Conservation (phyloP, 2,797 vertebrate genomes). For the Enteromius mattozi region DNA sequence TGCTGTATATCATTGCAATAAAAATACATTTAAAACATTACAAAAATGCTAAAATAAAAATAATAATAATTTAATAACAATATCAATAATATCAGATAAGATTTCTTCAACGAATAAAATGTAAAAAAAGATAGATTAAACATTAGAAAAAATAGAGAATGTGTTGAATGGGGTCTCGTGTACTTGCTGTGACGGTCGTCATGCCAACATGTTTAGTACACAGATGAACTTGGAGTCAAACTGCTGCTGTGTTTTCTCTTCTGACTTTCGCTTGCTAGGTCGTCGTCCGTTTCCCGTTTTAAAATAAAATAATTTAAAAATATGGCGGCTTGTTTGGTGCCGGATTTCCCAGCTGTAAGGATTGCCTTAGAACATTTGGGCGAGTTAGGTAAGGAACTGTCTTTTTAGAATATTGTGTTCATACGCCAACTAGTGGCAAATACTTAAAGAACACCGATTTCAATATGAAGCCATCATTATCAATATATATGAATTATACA, state of each 20-base stretch:
- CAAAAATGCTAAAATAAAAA: not conserved
- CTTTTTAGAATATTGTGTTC: not conserved
- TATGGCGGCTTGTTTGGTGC: constrained; percentile 72
- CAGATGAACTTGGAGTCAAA: not conserved
- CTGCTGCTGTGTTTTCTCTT: constrained; percentile 5
- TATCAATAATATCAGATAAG: not conserved
- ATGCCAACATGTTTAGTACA: constrained; percentile 43
- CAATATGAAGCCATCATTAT: not conserved
- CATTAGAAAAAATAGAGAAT: too few species aligned
- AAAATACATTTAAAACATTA: not conserved
- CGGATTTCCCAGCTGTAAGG: constrained; percentile 72
- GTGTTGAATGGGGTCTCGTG: too few species aligned
- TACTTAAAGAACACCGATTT: not conserved
- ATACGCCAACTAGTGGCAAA: not conserved
- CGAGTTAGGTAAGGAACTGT: constrained; percentile 68
- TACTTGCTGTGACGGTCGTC: constrained; percentile 2
- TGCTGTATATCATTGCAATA: not conserved
- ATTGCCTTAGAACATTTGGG: constrained; percentile 71
- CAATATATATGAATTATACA: not conserved
- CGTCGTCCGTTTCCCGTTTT: not conserved
- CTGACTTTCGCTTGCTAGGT: not conserved
- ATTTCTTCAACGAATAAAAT: not conserved
- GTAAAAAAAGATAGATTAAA: not conserved
- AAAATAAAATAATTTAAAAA: not conserved
- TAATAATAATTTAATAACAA: too few species aligned